A percentile compares a stretch with the other conserved stretches of the same genome.
Conservation (phyloP, 1,140 invertebrate species). For the Ceratina calcarata region DNA sequence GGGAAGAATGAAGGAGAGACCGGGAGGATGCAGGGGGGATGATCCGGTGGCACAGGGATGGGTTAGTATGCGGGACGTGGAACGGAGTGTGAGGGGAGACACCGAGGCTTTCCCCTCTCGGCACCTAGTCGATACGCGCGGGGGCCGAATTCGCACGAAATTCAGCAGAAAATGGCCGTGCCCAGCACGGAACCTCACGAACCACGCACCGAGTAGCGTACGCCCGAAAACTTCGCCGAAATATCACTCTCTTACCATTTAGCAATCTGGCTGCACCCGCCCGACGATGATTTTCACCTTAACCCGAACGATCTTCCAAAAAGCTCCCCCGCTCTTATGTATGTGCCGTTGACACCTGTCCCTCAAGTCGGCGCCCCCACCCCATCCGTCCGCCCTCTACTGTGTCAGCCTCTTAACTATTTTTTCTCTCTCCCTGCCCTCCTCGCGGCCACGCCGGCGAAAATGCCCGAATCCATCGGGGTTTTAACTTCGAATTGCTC, state of each 20-base stretch:
- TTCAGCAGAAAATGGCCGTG: constrained; percentile 75
- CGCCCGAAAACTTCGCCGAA: neutral
- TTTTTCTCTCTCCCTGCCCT: constrained; percentile 75
- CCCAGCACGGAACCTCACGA: constrained; percentile 10
- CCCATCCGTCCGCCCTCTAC: constrained; percentile 77
- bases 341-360: constrained; percentile 79
- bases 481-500: constrained; percentile 66
- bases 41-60: constrained; percentile 49
- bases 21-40: constrained; percentile 50
- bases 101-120: constrained; percentile 48
- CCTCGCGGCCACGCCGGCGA: constrained; percentile 65
- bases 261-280: constrained; percentile 42
- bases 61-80: constrained; percentile 32
- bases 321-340: constrained; percentile 61
- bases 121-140: constrained; percentile 72
- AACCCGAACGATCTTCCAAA: constrained; percentile 39
- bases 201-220: neutral
- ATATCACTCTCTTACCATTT: constrained; percentile 68
- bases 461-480: constrained; percentile 74
- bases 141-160: constrained; percentile 73
- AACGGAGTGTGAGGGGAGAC: constrained; percentile 41
- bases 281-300: constrained; percentile 43
- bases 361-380: constrained; percentile 76
- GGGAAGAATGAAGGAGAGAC: constrained; percentile 43
- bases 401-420: constrained; percentile 79